Percentiles rank a stretch among this genome's conserved stretches.
These are phyloP conservation scores for Lytechinus variegatus DNA, from an alignment of 35 echinoderm and acorn worm genomes.

Conservation along the genomic window DNA sequence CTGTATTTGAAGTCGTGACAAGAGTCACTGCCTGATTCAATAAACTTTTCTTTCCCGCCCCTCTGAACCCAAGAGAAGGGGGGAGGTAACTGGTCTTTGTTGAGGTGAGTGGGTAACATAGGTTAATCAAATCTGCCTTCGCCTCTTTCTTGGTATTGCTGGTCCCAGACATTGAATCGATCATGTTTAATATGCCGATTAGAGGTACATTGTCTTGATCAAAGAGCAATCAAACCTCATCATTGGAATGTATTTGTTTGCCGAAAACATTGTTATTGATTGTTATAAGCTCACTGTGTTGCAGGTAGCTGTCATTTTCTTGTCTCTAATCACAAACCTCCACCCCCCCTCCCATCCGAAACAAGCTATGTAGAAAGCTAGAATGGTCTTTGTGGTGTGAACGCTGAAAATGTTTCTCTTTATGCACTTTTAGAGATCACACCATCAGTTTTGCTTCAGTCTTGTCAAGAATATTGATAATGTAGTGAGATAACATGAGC, in stretches of 20 bases:
- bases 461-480: too few relatives aligned
- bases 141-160: neutral
- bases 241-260: neutral
- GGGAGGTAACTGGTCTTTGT: neutral
- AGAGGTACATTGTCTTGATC: neutral
- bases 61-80: neutral
- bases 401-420: too few relatives aligned
- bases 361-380: too few relatives aligned
- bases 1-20: constrained; percentile 10
- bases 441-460: too few relatives aligned
- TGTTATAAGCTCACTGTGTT: neutral
- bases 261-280: neutral
- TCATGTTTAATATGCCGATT: neutral
- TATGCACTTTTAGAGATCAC: too few relatives aligned
- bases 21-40: neutral
- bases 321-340: too few relatives aligned
- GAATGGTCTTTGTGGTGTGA: too few relatives aligned
- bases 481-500: neutral
- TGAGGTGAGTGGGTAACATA: neutral
- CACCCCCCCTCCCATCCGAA: too few relatives aligned
- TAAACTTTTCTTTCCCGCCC: neutral
- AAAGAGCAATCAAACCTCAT: neutral
- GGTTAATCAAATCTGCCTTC: neutral
- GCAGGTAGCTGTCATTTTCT: neutral
- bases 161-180: neutral